A percentile compares a stretch with the other conserved stretches of the same genome.
These are phyloP conservation scores for Pandemis heparana DNA, from an alignment of 2,888 invertebrate genomes.

Conservation along the genomic window DNA sequence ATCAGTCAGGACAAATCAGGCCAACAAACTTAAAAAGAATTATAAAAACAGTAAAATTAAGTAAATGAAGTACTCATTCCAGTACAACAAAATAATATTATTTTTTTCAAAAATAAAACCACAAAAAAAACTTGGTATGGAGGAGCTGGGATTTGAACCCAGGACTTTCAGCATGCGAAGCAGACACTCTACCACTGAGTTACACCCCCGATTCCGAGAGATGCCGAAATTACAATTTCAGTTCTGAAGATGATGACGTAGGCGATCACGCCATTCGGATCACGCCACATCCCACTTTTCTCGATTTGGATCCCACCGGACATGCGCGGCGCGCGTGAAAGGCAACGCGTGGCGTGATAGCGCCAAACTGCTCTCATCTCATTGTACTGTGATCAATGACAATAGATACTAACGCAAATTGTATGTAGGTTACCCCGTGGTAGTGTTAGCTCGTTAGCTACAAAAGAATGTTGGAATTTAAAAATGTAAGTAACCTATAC, in stretches of 20 bases:
- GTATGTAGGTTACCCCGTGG: not conserved
- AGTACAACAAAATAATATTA: not conserved
- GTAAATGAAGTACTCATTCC: not conserved
- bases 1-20: too few species aligned
- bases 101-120: not conserved
- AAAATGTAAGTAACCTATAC: not conserved
- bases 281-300: conserved; percentile 44
- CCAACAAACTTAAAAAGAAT: too few species aligned
- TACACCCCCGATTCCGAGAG: conserved; percentile 66
- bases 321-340: conserved; percentile 44
- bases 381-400: conserved; percentile 23
- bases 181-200: conserved; percentile 84
- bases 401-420: not conserved
- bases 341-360: conserved; percentile 30
- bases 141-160: conserved; percentile 85
- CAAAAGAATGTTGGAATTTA: not conserved
- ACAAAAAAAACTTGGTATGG: conserved; percentile 53
- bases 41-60: too few species aligned
- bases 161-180: conserved; percentile 83
- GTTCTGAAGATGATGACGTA: conserved; percentile 17
- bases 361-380: conserved; percentile 10
- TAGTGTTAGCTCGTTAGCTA: too few species aligned
- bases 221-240: conserved; percentile 45
- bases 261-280: conserved; percentile 44
- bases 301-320: conserved; percentile 38